These are phyloP conservation scores for Ypsolopha sequella DNA, from an alignment of 2,888 invertebrate species.

Conservation along the genomic window DNA sequence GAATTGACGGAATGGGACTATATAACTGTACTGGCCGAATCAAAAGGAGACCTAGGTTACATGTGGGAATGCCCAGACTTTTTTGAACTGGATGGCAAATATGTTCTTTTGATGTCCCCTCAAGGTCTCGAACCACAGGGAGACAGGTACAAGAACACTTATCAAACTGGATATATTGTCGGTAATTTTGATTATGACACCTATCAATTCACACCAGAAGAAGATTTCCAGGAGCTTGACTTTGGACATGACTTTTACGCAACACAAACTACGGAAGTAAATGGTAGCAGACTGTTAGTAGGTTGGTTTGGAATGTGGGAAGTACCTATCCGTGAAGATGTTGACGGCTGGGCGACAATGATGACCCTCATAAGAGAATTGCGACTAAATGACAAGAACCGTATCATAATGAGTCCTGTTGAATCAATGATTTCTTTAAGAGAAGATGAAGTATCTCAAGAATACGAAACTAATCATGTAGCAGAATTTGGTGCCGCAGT, in stretches of 20 bases:
- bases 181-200: conserved; percentile 54
- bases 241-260: conserved; percentile 64
- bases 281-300: conserved; percentile 43
- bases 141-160: conserved; percentile 47
- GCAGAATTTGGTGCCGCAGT: conserved; percentile 35
- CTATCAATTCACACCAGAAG: conserved; percentile 40
- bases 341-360: conserved; percentile 56
- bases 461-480: conserved; percentile 18
- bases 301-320: conserved; percentile 65
- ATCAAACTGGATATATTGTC: conserved; percentile 54
- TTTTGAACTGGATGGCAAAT: conserved; percentile 52
- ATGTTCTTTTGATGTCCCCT: conserved; percentile 52
- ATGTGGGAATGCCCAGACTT: conserved; percentile 71
- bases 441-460: conserved; percentile 18
- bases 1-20: conserved; percentile 52
- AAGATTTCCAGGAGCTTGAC: conserved; percentile 51
- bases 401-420: conserved; percentile 45
- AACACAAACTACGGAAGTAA: conserved; percentile 40
- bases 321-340: conserved; percentile 36
- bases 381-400: conserved; percentile 24
- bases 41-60: conserved; percentile 42
- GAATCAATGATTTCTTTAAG: conserved; percentile 33
- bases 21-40: conserved; percentile 41
- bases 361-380: conserved; percentile 53
- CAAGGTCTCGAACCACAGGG: conserved; percentile 49